Percentiles rank a stretch among this genome's conserved stretches.
Conservation (phyloP, 1,140 invertebrate species). For the Riptortus pedestris region DNA sequence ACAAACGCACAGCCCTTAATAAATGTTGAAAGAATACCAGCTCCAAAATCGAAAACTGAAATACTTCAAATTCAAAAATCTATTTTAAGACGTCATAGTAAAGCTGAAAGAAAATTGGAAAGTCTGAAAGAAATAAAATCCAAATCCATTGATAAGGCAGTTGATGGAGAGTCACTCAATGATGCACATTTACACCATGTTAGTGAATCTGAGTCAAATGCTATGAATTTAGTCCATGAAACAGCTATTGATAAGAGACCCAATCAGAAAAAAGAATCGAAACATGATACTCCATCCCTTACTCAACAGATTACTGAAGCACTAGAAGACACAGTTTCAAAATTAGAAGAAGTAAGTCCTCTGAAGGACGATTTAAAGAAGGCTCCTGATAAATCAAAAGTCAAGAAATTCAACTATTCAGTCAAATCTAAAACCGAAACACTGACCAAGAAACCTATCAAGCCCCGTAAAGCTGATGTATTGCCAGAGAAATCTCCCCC, state of each 20-base stretch:
- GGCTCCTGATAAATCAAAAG: background rate
- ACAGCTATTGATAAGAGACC: too few species aligned
- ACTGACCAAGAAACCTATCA: background rate
- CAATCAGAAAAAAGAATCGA: too few species aligned
- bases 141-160: too few species aligned
- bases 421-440: background rate
- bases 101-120: background rate
- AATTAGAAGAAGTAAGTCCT: background rate
- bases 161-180: too few species aligned
- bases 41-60: background rate
- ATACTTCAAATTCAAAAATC: constrained; percentile 3
- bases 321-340: background rate
- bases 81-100: background rate
- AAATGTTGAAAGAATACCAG: background rate
- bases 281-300: background rate
- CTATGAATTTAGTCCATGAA: too few species aligned
- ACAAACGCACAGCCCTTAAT: background rate
- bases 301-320: background rate
- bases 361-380: background rate
- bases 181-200: too few species aligned
- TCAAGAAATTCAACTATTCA: background rate
- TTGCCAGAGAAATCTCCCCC: background rate
- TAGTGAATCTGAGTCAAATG: too few species aligned
- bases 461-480: background rate
- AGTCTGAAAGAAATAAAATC: too few species aligned